Conservation (phyloP, 2,113 vertebrate species). For the Noturus placidus region DNA sequence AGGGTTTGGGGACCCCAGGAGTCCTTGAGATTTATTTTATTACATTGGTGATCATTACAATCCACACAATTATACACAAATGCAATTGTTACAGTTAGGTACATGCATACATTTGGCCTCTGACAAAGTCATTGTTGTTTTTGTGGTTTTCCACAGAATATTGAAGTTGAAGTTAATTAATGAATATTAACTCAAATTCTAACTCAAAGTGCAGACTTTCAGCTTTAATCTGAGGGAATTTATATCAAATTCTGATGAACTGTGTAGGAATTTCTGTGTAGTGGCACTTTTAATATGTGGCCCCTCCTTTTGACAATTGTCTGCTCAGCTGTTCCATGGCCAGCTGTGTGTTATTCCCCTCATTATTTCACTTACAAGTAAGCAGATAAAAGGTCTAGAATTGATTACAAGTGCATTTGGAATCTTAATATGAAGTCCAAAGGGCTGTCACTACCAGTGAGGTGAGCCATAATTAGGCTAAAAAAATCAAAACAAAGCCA, state of each 20-base stretch:
- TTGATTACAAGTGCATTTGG: neutral
- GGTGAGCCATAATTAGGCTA: neutral
- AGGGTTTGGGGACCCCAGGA: neutral
- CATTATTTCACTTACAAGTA: neutral
- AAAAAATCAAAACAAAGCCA: neutral
- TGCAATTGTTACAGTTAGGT: neutral
- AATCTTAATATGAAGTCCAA: neutral
- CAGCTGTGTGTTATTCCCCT: neutral
- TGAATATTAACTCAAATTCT: too few species aligned
- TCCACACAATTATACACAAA: neutral
- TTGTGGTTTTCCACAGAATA: neutral
- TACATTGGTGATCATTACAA: neutral
- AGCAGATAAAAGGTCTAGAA: neutral
- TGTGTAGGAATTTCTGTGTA: neutral
- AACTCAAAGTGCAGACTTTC: too few species aligned
- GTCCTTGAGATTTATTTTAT: neutral
- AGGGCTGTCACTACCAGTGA: neutral
- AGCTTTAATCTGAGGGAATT: too few species aligned
- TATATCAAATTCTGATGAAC: neutral
- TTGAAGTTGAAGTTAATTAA: too few species aligned
- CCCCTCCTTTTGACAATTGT: too few species aligned
- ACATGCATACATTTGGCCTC: neutral
- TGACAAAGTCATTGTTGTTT: neutral
- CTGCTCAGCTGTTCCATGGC: neutral
- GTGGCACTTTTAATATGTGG: neutral